phyloP scores from a whole-genome alignment of 2,888 invertebrate species.

The Athalia circularis region DNA sequence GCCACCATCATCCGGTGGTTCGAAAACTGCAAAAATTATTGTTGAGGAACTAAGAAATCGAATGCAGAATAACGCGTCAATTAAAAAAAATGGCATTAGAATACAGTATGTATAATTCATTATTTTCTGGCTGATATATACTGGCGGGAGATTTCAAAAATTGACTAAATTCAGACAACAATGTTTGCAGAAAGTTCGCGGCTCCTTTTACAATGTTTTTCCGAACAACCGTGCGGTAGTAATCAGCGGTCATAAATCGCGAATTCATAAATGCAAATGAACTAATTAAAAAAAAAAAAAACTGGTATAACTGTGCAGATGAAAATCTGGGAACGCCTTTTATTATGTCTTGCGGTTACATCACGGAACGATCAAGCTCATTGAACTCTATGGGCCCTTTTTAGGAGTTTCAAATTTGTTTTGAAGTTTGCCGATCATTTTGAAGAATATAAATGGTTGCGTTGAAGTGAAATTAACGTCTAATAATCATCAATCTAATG shows the following conservation, averaged over 20 bases:
- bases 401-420: conserved; percentile 32
- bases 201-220: too few relatives aligned
- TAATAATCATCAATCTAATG: neutral
- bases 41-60: too few relatives aligned
- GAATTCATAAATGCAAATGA: neutral
- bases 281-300: conserved; percentile 1
- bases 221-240: too few relatives aligned
- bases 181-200: neutral
- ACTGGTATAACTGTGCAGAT: neutral
- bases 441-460: conserved; percentile 35
- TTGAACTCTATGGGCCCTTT: conserved; percentile 39
- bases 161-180: neutral
- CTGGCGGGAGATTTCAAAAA: conserved; percentile 39
- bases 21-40: too few relatives aligned
- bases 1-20: too few relatives aligned
- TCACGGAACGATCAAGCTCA: conserved; percentile 39
- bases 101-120: too few relatives aligned
- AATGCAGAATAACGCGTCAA: too few relatives aligned
- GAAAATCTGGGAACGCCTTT: conserved; percentile 40
- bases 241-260: neutral
- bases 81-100: too few relatives aligned
- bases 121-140: neutral
- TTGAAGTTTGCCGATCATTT: neutral
- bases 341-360: conserved; percentile 42
- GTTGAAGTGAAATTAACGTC: conserved; percentile 54